Base-by-base conservation (phyloP, 1,140 invertebrate species). In the Drosophila bocki region DNA sequence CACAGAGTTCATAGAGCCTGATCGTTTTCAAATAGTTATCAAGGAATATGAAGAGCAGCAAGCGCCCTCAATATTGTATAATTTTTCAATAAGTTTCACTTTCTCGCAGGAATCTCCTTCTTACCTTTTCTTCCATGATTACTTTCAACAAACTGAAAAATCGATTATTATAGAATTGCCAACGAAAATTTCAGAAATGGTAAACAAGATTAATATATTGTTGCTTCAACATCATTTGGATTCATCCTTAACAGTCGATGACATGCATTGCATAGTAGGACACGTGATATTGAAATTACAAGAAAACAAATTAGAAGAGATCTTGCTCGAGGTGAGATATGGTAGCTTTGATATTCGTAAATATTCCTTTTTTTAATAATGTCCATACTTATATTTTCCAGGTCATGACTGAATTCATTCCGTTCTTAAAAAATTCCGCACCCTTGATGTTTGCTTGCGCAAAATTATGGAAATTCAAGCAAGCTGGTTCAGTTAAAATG, bases 1-100 rank as follows among this genome's bases (percentile, higher is more conserved):
- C 3, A 15, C 17, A n/a, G 1, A 15, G 17, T 7, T 15, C 15
- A 0, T 7, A 1, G 29, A 29, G 9, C 3, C 0, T 3, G 13
- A 32, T 2, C 3, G 3, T 22, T n/a, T 51, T 5, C n/a, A 12
- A 8, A 51, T 60, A 1, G 0, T 22, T 51, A 44, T 51, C 13
- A 50, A 15, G 3, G 44, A 60, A 33, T 7, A 50, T 7, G 17
- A 48, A 51, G 32, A 6, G 12, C 19, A 51, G 44, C 15, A 60
- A 8, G 13, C 15, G 11, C 42, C 32, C 0, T 5, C 19, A 33
- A 33, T 51, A 15, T 19, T 33, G 17, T 51, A 33, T 26, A 7
- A 61, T n/a, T 61, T 61, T 5, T 4, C 8, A 12, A 2, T 51
- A n/a, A 0, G 4, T 6, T 22, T 51, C n/a, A 53, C 32, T 3